Percentiles rank a stretch among this genome's conserved stretches.
These are phyloP conservation scores for Alces alces DNA, from an alignment of 2,113 vertebrate genomes.

Conservation along the genomic window DNA sequence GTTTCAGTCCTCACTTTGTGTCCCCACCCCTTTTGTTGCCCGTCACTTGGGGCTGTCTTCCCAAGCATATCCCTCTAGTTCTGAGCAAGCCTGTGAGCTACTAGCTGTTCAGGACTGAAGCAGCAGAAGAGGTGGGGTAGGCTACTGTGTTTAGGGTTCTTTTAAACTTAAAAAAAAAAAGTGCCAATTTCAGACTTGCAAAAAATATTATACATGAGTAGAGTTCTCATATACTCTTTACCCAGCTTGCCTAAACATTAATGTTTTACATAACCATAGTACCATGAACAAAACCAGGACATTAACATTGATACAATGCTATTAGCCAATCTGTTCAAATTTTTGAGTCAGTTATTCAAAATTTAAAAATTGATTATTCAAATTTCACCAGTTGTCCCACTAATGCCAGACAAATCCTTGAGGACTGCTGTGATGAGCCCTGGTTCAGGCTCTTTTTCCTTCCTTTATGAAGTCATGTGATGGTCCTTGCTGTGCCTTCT, in stretches of 20 bases:
- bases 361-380: background rate
- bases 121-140: background rate
- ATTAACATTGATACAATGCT: background rate
- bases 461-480: background rate
- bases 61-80: background rate
- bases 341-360: background rate
- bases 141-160: background rate
- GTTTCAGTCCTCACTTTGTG: background rate
- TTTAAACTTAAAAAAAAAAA: background rate
- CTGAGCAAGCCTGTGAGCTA: background rate
- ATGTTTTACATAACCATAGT: background rate
- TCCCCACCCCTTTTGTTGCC: background rate
- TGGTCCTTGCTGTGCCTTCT: background rate
- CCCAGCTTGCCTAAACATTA: background rate
- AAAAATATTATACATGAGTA: background rate
- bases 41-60: background rate
- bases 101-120: background rate
- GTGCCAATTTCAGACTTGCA: background rate
- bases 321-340: background rate
- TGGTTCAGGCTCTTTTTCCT: background rate
- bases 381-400: background rate
- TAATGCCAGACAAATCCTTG: background rate
- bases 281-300: background rate
- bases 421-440: background rate
- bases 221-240: background rate